Percentiles rank a stretch among this genome's conserved stretches.
Conservation (phyloP, 2,797 vertebrate species). For the Gallinago stenura region DNA sequence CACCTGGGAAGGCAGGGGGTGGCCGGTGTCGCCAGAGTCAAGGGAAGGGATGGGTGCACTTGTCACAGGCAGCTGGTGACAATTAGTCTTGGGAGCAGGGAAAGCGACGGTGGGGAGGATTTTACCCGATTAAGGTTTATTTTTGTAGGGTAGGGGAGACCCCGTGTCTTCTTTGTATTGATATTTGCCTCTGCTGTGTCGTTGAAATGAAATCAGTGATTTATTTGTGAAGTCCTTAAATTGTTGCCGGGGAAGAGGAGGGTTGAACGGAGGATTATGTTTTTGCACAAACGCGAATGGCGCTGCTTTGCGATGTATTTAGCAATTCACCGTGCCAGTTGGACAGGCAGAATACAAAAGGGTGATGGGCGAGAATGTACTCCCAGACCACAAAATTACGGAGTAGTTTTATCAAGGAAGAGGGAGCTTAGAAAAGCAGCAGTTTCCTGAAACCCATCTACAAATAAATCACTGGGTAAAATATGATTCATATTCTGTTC, state of each 20-base stretch:
- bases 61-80: background rate
- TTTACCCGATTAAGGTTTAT: background rate
- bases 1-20: background rate
- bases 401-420: background rate
- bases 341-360: background rate
- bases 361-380: background rate
- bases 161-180: background rate
- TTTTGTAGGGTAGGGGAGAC: background rate
- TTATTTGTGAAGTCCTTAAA: constrained; percentile 58
- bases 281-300: background rate
- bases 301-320: constrained; percentile 1
- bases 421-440: background rate
- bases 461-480: constrained; percentile 44
- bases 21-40: background rate
- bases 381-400: background rate
- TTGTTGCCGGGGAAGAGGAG: background rate
- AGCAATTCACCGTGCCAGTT: background rate
- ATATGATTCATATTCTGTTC: background rate
- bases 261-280: background rate
- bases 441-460: constrained; percentile 26
- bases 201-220: constrained; percentile 48
- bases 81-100: background rate
- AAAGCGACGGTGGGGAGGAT: background rate
- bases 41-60: background rate
- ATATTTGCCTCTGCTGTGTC: background rate